Evolutionary conservation across 2,888 invertebrate species (phyloP).

Genomic region (Anoplius nigerrimus): DNA sequence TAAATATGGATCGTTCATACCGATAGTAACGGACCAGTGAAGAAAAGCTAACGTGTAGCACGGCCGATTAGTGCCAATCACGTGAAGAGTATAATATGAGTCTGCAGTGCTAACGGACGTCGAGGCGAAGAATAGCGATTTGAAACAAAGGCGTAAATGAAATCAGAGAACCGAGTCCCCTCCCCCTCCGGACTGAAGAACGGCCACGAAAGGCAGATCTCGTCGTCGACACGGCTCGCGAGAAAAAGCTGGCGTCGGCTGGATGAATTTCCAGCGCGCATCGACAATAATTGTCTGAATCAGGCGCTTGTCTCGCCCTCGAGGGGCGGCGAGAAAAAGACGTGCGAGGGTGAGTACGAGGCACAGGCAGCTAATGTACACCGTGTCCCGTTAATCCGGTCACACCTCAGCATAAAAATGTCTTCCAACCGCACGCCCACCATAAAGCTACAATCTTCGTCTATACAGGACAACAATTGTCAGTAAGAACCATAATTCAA

Average conservation of each 20-base stretch:
- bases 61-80: neutral
- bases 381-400: too few species aligned
- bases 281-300: conserved; percentile 68
- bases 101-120: too few species aligned
- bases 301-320: conserved; percentile 42
- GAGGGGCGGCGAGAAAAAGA: conserved; percentile 9
- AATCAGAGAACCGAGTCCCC: conserved; percentile 28
- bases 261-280: conserved; percentile 66
- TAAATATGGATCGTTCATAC: too few species aligned
- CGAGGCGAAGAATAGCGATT: too few species aligned
- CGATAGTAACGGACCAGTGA: too few species aligned
- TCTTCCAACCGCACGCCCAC: too few species aligned
- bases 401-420: too few species aligned
- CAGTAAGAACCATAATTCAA: too few species aligned
- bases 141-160: neutral
- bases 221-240: conserved; percentile 25
- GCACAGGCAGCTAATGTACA: conserved; percentile 9
- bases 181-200: conserved; percentile 9
- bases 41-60: neutral
- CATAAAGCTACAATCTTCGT: too few species aligned
- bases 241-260: conserved; percentile 63
- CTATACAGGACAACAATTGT: too few species aligned
- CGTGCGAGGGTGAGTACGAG: conserved; percentile 30
- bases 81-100: too few species aligned
- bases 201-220: conserved; percentile 26